Evolutionary conservation across 1,140 invertebrate genomes (phyloP).

Genomic region (Caenorhabditis briggsae): DNA sequence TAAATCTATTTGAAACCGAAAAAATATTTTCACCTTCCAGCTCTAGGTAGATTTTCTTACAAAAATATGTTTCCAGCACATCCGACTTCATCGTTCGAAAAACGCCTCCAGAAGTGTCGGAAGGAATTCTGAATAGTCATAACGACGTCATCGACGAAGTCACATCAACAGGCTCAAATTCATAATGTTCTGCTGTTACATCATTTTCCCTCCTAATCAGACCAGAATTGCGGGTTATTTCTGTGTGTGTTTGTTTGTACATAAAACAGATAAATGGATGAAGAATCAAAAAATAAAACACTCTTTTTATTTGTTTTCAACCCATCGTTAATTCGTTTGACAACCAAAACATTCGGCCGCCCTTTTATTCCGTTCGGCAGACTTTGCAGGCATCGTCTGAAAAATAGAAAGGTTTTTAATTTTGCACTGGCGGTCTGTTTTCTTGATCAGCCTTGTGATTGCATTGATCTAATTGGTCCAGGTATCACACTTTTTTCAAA

Average conservation of each 20-base stretch:
- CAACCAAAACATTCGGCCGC: neutral
- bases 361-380: neutral
- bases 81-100: constrained; percentile 23
- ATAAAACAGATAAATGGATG: constrained; percentile 2
- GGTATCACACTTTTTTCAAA: neutral
- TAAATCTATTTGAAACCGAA: no score
- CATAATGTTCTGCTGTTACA: neutral
- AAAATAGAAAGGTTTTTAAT: no score
- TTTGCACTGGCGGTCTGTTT: no score
- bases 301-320: neutral
- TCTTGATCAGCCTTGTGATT: neutral
- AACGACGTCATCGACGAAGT: constrained; percentile 46
- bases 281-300: neutral
- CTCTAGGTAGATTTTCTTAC: no score
- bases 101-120: constrained; percentile 11
- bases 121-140: constrained; percentile 36
- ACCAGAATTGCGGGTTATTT: constrained; percentile 34
- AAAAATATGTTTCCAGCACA: neutral
- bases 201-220: constrained; percentile 13
- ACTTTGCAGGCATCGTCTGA: neutral
- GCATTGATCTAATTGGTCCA: neutral
- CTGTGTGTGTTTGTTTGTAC: neutral
- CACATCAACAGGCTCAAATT: neutral
- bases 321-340: constrained; percentile 36
- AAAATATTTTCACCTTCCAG: no score